Evolutionary conservation across 2,113 vertebrate species (phyloP).

Genomic region (Chamaetylas fuelleborni): DNA sequence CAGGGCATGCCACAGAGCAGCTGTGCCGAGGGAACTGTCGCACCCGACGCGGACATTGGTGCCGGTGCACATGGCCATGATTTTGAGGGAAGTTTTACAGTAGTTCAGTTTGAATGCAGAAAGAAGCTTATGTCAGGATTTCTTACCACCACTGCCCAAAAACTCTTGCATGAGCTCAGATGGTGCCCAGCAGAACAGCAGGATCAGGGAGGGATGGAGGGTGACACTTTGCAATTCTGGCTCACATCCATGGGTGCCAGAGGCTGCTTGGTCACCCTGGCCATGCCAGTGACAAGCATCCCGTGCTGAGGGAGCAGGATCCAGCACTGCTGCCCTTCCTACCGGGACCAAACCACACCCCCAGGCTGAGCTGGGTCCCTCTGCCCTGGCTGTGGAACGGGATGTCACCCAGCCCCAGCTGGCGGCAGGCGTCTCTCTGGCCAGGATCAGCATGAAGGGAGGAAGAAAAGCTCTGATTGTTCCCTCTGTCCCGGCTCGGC

Average conservation of each 20-base stretch:
- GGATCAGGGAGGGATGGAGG: background rate
- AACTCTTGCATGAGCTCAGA: background rate
- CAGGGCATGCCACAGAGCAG: background rate
- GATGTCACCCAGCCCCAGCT: background rate
- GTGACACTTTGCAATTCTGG: background rate
- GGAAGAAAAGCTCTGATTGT: conserved; percentile 48
- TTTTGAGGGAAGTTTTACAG: background rate
- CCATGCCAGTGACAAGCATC: rapidly evolving
- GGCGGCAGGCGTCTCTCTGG: background rate
- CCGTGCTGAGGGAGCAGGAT: rapidly evolving
- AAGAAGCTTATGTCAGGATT: background rate
- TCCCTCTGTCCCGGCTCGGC: background rate
- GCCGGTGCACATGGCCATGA: rapidly evolving
- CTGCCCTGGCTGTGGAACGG: rapidly evolving
- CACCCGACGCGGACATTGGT: rapidly evolving
- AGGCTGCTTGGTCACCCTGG: background rate
- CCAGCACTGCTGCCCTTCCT: rapidly evolving
- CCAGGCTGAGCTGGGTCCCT: background rate
- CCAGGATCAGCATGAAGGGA: background rate
- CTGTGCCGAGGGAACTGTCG: background rate
- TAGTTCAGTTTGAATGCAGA: background rate
- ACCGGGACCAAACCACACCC: background rate
- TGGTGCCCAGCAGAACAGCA: background rate
- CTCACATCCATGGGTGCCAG: rapidly evolving
- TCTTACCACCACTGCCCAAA: background rate